phyloP scores from a whole-genome alignment of 2,113 vertebrate species.

The Pungitius pungitius region DNA sequence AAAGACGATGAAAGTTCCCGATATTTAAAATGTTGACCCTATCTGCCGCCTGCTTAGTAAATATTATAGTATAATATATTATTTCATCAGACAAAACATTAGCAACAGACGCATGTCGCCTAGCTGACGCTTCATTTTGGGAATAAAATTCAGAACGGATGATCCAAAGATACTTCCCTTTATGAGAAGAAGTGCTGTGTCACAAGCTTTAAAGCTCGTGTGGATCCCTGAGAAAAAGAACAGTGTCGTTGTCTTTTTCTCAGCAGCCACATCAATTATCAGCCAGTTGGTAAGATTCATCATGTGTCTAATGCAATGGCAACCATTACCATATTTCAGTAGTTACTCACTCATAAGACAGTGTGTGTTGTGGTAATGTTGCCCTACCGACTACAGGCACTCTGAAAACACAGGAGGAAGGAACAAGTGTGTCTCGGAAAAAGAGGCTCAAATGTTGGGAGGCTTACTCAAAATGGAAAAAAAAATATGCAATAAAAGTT shows the following conservation, averaged over 20 bases:
- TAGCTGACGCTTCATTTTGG: background rate
- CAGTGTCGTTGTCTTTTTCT: background rate
- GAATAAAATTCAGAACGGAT: slow-evolving; percentile 1
- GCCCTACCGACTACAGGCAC: background rate
- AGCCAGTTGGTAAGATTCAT: too few species aligned
- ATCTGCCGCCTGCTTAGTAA: background rate
- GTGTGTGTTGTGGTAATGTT: background rate
- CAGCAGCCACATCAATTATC: slow-evolving; percentile 32
- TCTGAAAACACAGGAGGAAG: background rate
- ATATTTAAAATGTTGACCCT: background rate
- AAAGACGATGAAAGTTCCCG: background rate
- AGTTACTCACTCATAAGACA: too few species aligned
- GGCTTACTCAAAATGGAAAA: background rate
- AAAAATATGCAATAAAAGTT: background rate
- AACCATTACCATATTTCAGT: too few species aligned
- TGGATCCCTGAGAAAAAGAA: slow-evolving; percentile 3
- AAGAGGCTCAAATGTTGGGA: background rate
- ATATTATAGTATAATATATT: background rate
- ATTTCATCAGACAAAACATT: background rate
- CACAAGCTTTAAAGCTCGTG: background rate
- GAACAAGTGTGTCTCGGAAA: background rate
- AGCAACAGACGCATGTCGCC: background rate
- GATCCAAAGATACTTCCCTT: background rate
- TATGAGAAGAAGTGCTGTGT: background rate
- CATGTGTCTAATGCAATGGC: too few species aligned